Base-by-base conservation (phyloP, 2,888 invertebrate species). In the Zygothrica quintamaculata region DNA sequence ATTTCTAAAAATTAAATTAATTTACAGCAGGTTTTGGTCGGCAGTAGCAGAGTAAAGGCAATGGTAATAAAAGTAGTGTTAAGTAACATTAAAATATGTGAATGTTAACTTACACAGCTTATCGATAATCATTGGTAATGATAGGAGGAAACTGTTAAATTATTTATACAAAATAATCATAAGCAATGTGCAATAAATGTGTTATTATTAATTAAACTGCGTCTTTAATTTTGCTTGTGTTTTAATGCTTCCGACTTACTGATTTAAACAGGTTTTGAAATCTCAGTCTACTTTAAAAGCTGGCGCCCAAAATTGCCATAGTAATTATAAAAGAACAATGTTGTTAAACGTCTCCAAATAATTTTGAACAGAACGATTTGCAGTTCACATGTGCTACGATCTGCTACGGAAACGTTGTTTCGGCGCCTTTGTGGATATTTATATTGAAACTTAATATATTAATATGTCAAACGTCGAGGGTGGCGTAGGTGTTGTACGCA, bases 11-110 rank as follows among this genome's bases (percentile, higher is more conserved):
- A 44, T 73, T 50, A 37, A 70, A 81, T 60, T 37, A 64, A 73
- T 64, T 61, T 76, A 62, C 79, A 79, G 79, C 82, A 84, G 79
- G 82, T 74, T 39, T n/a, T 55, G 43, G 56, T 57, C 61, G 66
- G 51, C 61, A 52, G 47, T 36, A 43, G 31, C 31, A 66, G 43
- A 58, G 39, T 34, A 55, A 46, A n/a, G 18, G 44, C 44, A 37
- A 71, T 33, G 47, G 29, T 39, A 40, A 25, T 47, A 37, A 47
- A 15, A 62, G 4, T 15, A 69, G 69, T 69, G 68, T 34, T 69
- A 47, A 8, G 9, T 1, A 68, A 4, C 9, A 12, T 6, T 11
- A n/a, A n/a, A n/a, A n/a, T n/a, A n/a, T n/a, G n/a, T n/a, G n/a
- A n/a, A n/a, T n/a, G n/a, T n/a, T 18, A 18, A 7, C 31, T n/a